Percentiles rank a stretch among this genome's conserved stretches.
phyloP scores from a whole-genome alignment of 2,888 invertebrate species.

The Drymonia ruficornis region DNA sequence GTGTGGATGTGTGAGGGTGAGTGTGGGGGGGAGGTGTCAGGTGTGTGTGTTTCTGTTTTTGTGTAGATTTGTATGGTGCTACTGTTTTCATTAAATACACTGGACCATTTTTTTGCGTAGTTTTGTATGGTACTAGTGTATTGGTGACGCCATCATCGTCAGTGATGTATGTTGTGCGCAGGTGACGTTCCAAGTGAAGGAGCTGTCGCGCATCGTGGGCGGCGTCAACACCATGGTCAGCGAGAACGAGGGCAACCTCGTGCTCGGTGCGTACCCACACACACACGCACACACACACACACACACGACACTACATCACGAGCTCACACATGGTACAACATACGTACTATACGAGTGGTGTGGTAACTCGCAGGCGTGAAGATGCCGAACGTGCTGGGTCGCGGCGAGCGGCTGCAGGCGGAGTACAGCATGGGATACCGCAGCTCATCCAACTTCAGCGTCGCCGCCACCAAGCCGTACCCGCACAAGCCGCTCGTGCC shows the following conservation, averaged over 20 bases:
- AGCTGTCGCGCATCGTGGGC: slow-evolving; percentile 92
- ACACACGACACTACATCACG: too few species aligned
- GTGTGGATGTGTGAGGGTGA: too few species aligned
- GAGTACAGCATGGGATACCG: slow-evolving; percentile 95
- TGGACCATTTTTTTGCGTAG: too few species aligned
- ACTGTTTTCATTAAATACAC: too few species aligned
- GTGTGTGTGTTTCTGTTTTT: too few species aligned
- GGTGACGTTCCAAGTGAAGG: slow-evolving; percentile 94
- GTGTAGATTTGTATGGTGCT: too few species aligned
- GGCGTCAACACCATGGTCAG: slow-evolving; percentile 95
- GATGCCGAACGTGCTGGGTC: slow-evolving; percentile 93
- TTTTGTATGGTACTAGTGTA: too few species aligned
- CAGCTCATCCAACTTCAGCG: slow-evolving; percentile 91
- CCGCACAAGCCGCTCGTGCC: slow-evolving; percentile 87
- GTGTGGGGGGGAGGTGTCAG: too few species aligned
- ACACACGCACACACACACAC: not conserved
- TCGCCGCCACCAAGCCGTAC: slow-evolving; percentile 93
- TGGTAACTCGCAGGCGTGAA: slow-evolving; percentile 79
- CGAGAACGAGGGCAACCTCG: slow-evolving; percentile 95
- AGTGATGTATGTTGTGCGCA: slow-evolving; percentile 53
- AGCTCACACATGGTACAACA: too few species aligned
- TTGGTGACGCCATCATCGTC: too few species aligned
- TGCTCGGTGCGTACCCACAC: slow-evolving; percentile 76
- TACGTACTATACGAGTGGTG: too few species aligned
- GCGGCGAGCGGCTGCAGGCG: slow-evolving; percentile 92